phyloP scores from a whole-genome alignment of 2,888 invertebrate genomes.

The Eupithecia abbreviata region DNA sequence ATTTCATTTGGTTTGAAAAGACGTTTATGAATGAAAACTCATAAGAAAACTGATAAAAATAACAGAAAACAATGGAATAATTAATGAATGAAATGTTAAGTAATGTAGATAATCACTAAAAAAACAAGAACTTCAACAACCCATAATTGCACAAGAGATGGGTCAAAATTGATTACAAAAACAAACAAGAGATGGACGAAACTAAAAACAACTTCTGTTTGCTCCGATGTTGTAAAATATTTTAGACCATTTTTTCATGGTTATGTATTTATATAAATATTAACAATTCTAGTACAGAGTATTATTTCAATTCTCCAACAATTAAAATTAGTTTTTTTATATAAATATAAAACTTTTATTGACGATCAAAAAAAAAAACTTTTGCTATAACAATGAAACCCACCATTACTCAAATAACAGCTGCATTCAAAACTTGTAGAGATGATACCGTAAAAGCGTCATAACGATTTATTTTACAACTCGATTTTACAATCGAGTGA shows the following conservation, averaged over 20 bases:
- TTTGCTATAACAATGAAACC: background rate
- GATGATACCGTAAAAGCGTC: constrained; percentile 9
- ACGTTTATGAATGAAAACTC: background rate
- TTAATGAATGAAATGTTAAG: too few relatives aligned
- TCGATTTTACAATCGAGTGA: constrained; percentile 50
- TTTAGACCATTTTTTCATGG: background rate
- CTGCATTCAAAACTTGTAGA: background rate
- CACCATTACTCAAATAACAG: background rate
- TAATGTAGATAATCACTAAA: background rate
- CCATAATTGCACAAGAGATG: background rate
- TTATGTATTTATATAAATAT: background rate
- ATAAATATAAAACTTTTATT: too few relatives aligned
- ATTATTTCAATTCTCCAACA: too few relatives aligned
- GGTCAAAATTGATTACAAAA: background rate
- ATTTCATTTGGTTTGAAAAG: background rate
- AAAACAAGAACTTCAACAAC: background rate
- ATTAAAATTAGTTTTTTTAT: too few relatives aligned
- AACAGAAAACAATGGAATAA: background rate
- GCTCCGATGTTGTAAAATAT: background rate
- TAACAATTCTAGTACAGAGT: background rate
- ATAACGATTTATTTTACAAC: too few relatives aligned
- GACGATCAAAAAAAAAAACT: background rate
- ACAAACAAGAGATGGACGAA: background rate
- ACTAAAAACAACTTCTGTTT: background rate
- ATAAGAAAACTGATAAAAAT: background rate